These are phyloP conservation scores for Sebastes kiyomatsui DNA, from an alignment of 2,797 vertebrate species.

Conservation along the genomic window DNA sequence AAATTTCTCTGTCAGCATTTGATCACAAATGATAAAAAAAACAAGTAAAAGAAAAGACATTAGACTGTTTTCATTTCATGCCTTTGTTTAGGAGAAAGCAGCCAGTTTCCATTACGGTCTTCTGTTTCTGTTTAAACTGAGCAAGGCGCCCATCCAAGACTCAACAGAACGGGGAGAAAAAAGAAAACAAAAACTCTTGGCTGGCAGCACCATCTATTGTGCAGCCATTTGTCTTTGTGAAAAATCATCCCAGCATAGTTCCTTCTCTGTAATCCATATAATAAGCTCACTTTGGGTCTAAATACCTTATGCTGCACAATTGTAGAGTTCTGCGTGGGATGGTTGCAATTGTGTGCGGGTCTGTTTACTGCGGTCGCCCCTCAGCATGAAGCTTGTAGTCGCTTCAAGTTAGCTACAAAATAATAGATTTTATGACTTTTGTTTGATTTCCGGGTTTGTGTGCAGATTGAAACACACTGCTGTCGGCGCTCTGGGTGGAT, in stretches of 20 bases:
- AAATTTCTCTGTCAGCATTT: conserved; percentile 11
- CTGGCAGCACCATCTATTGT: conserved; percentile 33
- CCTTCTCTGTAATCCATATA: conserved; percentile 29
- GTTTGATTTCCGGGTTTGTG: not conserved
- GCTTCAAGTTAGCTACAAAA: not conserved
- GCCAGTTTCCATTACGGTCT: conserved; percentile 53
- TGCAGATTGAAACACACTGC: conserved; percentile 2
- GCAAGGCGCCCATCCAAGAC: conserved; percentile 43
- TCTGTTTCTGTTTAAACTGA: conserved; percentile 66
- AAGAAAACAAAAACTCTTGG: conserved; percentile 13
- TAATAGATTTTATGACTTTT: conserved; percentile 19
- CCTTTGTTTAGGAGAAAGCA: conserved; percentile 54
- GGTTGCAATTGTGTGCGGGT: conserved; percentile 13
- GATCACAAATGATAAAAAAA: conserved; percentile 21
- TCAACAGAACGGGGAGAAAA: not conserved
- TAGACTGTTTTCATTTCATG: conserved; percentile 46
- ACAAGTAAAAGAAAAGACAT: not conserved
- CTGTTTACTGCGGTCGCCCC: conserved; percentile 27
- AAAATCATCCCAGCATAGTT: conserved; percentile 10
- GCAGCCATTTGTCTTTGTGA: conserved; percentile 27
- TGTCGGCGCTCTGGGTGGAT: conserved; percentile 3
- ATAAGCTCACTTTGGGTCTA: conserved; percentile 14
- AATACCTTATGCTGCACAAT: conserved; percentile 33
- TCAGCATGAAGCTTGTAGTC: not conserved
- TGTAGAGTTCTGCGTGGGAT: not conserved